Conservation (phyloP, 2,797 vertebrate genomes). For the Acanthopagrus latus region DNA sequence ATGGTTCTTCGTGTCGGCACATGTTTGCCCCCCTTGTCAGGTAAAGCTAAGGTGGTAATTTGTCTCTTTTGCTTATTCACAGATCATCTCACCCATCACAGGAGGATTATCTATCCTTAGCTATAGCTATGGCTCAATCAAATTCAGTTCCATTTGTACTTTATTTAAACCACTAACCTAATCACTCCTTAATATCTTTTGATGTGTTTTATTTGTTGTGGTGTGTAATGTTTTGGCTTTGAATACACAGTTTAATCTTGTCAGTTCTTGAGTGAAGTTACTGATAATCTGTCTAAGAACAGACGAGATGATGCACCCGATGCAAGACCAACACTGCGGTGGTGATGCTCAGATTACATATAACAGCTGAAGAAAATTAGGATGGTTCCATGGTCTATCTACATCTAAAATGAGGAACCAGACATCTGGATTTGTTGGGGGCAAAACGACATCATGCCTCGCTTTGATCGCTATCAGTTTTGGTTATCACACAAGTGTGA, state of each 20-base stretch:
- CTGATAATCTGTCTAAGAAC: background rate
- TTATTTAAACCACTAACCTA: background rate
- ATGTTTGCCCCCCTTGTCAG: slow-evolving; percentile 35
- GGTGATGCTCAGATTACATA: background rate
- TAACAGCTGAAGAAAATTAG: background rate
- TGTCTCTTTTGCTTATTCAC: slow-evolving; percentile 9
- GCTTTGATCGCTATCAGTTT: background rate
- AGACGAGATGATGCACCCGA: background rate
- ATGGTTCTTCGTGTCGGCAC: slow-evolving; percentile 20
- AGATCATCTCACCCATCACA: background rate
- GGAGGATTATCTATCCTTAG: background rate
- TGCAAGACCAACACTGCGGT: background rate
- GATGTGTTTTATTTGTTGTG: background rate
- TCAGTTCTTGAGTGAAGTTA: background rate
- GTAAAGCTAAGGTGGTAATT: slow-evolving; percentile 50
- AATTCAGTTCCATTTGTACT: background rate
- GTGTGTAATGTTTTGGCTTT: background rate
- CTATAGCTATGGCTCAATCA: background rate
- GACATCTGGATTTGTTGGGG: background rate
- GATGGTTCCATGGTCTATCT: background rate
- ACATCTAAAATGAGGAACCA: background rate
- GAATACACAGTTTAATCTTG: background rate
- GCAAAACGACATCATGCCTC: background rate
- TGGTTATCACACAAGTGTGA: background rate
- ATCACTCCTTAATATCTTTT: background rate